Percentiles rank a stretch among this genome's conserved stretches.
phyloP scores from a whole-genome alignment of 2,113 vertebrate species.

The Lophochroa leadbeateri region DNA sequence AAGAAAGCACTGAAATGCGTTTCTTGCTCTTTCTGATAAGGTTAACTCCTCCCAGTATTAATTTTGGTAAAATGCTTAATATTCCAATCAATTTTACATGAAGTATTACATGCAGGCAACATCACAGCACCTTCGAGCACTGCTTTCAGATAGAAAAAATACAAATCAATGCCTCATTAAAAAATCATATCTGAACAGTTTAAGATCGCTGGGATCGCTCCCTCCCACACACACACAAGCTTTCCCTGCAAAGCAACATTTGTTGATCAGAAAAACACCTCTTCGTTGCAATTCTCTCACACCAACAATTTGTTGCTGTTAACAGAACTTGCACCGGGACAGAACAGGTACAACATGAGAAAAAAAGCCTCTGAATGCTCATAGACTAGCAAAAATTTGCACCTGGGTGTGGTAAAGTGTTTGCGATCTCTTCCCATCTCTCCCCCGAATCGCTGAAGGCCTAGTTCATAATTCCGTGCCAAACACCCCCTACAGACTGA shows the following conservation, averaged over 20 bases:
- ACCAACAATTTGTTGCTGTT: background rate
- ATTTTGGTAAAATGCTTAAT: background rate
- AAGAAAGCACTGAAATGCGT: background rate
- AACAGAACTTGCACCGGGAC: slow-evolving; percentile 17
- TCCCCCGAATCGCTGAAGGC: slow-evolving; percentile 29
- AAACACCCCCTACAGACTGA: slow-evolving; percentile 60
- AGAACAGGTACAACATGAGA: slow-evolving; percentile 31
- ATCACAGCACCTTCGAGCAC: background rate
- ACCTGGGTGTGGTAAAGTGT: background rate
- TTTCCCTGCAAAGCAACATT: background rate
- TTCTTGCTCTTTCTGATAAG: background rate
- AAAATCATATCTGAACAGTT: slow-evolving; percentile 3
- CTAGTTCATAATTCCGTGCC: slow-evolving; percentile 45
- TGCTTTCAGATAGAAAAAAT: background rate
- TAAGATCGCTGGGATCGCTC: background rate
- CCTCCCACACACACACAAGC: background rate
- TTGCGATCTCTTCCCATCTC: background rate
- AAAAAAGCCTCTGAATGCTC: background rate
- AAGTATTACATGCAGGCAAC: background rate
- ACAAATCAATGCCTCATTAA: slow-evolving; percentile 9
- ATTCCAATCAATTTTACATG: background rate
- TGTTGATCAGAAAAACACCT: background rate
- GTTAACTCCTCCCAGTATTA: background rate
- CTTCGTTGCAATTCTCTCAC: background rate
- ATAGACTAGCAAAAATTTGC: background rate